Conservation (phyloP, 2,113 vertebrate species). For the Neofelis nebulosa region DNA sequence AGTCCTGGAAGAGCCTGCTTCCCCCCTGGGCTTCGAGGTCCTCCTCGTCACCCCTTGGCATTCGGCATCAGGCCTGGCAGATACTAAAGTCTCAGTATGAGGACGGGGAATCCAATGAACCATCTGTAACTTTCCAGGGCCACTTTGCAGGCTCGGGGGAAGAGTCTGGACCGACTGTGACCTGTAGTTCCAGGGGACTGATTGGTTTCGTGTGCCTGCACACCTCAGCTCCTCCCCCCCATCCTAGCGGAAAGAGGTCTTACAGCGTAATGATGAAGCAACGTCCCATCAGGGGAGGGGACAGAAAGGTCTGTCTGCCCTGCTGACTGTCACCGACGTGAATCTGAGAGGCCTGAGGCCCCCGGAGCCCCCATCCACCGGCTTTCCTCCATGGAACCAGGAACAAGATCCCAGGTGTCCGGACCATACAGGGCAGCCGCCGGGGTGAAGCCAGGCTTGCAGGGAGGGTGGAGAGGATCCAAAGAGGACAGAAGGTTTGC, state of each 20-base stretch:
- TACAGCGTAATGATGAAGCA: neutral
- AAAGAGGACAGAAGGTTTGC: too few relatives aligned
- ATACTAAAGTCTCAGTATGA: neutral
- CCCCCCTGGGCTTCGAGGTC: fast-evolving
- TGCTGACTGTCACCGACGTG: neutral
- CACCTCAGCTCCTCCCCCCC: neutral
- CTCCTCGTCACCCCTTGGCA: neutral
- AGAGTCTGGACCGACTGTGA: neutral
- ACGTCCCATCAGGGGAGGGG: neutral
- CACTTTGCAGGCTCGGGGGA: neutral
- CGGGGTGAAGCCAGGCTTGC: neutral
- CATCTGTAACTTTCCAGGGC: neutral
- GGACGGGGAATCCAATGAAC: neutral
- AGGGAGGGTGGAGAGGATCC: neutral
- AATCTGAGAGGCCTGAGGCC: neutral
- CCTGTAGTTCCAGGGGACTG: neutral
- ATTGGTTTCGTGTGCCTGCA: neutral
- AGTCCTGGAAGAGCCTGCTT: neutral
- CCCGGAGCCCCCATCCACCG: too few relatives aligned
- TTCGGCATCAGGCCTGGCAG: neutral
- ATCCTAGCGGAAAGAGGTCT: neutral
- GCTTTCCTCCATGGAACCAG: neutral
- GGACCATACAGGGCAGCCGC: neutral
- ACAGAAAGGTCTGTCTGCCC: neutral
- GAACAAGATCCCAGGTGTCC: neutral